Conservation (phyloP, 1,140 invertebrate genomes). For the Heliconius hewitsoni region DNA sequence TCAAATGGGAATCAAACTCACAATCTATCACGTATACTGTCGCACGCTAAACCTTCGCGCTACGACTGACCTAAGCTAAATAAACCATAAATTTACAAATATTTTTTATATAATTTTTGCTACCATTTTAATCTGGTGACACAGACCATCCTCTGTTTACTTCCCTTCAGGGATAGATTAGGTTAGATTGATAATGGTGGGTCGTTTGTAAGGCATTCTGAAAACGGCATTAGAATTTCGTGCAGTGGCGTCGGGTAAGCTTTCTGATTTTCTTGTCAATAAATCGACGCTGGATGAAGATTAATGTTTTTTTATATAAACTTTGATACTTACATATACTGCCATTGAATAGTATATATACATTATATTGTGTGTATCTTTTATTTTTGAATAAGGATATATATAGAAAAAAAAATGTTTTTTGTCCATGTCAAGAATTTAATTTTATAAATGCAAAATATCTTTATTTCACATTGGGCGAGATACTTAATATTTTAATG, state of each 20-base stretch:
- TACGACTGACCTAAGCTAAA: neutral
- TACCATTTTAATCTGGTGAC: neutral
- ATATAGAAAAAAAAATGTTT: neutral
- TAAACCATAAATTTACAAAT: neutral
- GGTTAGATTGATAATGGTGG: constrained; percentile 53
- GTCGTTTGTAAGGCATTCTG: constrained; percentile 56
- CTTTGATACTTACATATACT: neutral
- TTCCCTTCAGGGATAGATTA: constrained; percentile 34
- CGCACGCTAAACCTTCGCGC: too few relatives aligned
- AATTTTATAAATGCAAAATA: too few relatives aligned
- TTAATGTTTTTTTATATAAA: constrained; percentile 28
- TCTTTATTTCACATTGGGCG: too few relatives aligned
- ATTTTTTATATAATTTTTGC: neutral
- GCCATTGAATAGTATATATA: neutral
- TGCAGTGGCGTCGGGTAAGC: constrained; percentile 39
- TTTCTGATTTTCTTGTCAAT: constrained; percentile 38
- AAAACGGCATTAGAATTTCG: constrained; percentile 66
- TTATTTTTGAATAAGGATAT: neutral
- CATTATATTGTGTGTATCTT: neutral
- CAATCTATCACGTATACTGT: too few relatives aligned
- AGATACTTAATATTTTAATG: too few relatives aligned
- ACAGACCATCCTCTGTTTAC: constrained; percentile 26
- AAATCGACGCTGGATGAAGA: constrained; percentile 26
- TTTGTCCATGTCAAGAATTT: neutral
- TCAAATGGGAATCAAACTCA: too few relatives aligned